Evolutionary conservation across 2,113 vertebrate genomes (phyloP).

Genomic region (human (Homo sapiens)): GRCh38 chr7:93623501-93624000

Average conservation of each 20-base stretch:
- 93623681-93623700: conserved; percentile 10
- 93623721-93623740: conserved; percentile 32
- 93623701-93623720: not conserved
- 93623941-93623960: not conserved
- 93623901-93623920: not conserved
- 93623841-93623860: not conserved
- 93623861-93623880: not conserved
- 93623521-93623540: not conserved
- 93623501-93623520: not conserved
- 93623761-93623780: not conserved
- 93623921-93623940: not conserved
- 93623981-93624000: no score
- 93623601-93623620: not conserved
- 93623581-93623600: not conserved
- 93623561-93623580: not conserved
- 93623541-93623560: not conserved
- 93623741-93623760: conserved; percentile 32
- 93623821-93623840: not conserved
- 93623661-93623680: not conserved
- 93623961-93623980: no score
- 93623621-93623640: not conserved
- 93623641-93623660: not conserved
- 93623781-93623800: not conserved
- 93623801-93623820: conserved; percentile 7
- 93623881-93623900: conserved; percentile 2